A percentile compares a stretch with the other conserved stretches of the same genome.
Evolutionary conservation across 1,140 invertebrate species (phyloP).

Genomic region (Lutraria rhynchaena): DNA sequence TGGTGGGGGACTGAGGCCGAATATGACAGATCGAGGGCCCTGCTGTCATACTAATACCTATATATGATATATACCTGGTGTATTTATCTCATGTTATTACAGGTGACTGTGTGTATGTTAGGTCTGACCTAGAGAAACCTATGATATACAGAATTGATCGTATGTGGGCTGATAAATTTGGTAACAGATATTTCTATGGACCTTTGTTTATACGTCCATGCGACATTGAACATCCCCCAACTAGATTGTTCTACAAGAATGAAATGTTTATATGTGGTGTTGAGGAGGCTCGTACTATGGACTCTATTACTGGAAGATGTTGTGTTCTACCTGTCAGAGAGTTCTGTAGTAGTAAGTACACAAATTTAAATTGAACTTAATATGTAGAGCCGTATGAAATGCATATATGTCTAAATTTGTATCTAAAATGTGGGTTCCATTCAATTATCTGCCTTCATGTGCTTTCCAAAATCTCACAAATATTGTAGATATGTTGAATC

Average conservation of each 20-base stretch:
- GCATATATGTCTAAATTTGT: no score
- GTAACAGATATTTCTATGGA: slow-evolving; percentile 94
- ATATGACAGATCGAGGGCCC: no score
- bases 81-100: slow-evolving; percentile 5
- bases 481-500: no score
- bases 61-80: no score
- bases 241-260: slow-evolving; percentile 94
- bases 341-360: slow-evolving; percentile 89
- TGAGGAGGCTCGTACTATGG: slow-evolving; percentile 94
- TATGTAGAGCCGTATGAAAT: no score
- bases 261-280: slow-evolving; percentile 96
- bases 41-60: no score
- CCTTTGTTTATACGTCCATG: slow-evolving; percentile 94
- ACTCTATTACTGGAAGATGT: slow-evolving; percentile 95
- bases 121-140: slow-evolving; percentile 77
- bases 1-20: no score
- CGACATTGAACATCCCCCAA: slow-evolving; percentile 90
- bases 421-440: no score
- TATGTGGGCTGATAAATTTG: slow-evolving; percentile 93
- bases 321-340: slow-evolving; percentile 94
- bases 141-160: slow-evolving; percentile 95
- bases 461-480: no score
- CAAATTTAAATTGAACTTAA: no score
- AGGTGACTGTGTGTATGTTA: slow-evolving; percentile 96
- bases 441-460: no score